A percentile compares a stretch with the other conserved stretches of the same genome.
These are phyloP conservation scores for Hippocampus mohnikei DNA, from an alignment of 2,113 vertebrate species.

Conservation along the genomic window DNA sequence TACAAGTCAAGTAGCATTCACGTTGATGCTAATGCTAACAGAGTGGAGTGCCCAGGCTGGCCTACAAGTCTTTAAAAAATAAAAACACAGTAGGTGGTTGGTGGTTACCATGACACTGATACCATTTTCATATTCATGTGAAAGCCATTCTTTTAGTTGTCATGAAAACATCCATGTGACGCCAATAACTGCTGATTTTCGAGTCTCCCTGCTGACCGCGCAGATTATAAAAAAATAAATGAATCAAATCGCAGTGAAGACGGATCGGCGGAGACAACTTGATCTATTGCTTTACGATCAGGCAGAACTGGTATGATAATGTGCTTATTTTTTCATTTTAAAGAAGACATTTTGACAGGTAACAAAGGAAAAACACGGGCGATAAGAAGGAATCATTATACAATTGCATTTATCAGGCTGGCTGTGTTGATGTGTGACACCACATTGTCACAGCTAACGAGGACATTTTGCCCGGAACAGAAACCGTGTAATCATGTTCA, in stretches of 20 bases:
- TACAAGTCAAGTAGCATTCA: background rate
- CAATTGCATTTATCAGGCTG: background rate
- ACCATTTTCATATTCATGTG: background rate
- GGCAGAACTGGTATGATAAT: background rate
- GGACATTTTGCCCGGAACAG: background rate
- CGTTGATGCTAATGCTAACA: background rate
- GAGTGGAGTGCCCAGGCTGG: no score
- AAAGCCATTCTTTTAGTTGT: background rate
- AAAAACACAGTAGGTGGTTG: no score
- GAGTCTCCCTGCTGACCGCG: slow-evolving; percentile 11
- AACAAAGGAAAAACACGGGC: background rate
- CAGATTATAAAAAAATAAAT: slow-evolving; percentile 1
- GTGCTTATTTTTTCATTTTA: slow-evolving; percentile 3
- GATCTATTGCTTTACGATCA: background rate
- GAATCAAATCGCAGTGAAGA: background rate
- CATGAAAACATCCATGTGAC: slow-evolving; percentile 12
- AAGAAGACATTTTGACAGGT: slow-evolving; percentile 5
- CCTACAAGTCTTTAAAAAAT: no score
- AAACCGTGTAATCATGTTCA: background rate
- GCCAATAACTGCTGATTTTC: slow-evolving; percentile 10
- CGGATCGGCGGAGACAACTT: background rate
- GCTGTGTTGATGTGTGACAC: background rate
- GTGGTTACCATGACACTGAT: background rate
- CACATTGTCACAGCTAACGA: background rate
- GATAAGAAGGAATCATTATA: background rate